These are phyloP conservation scores for Onychomys arenicola DNA, from an alignment of 2,797 vertebrate genomes.

Conservation along the genomic window DNA sequence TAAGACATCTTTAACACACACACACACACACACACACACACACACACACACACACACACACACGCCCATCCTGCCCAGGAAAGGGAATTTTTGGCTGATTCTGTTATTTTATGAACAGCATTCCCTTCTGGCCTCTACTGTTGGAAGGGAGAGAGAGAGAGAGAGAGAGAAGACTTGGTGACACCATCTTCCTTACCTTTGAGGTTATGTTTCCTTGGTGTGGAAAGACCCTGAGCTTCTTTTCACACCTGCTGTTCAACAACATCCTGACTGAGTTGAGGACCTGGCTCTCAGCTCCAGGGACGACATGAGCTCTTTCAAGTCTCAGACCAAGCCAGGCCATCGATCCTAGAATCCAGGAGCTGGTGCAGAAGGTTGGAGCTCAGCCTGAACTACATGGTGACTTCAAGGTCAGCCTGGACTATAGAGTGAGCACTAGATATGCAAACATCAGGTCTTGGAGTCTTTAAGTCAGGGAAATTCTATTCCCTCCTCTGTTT, in stretches of 20 bases:
- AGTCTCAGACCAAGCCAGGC: background rate
- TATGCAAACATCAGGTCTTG: background rate
- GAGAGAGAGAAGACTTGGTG: too few relatives aligned
- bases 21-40: background rate
- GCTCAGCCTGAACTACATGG: background rate
- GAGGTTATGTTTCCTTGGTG: constrained; percentile 8
- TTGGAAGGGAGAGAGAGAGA: background rate
- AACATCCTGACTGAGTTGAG: background rate
- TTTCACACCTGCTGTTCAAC: constrained; percentile 3
- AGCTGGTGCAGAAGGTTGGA: background rate
- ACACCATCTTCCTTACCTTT: background rate
- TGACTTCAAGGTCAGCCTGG: background rate
- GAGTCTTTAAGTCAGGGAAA: background rate
- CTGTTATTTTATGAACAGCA: background rate
- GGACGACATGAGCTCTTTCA: background rate
- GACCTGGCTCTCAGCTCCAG: background rate
- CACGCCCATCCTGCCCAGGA: background rate
- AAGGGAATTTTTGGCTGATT: background rate
- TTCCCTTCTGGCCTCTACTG: background rate
- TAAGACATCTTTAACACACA: background rate
- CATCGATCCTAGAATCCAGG: background rate
- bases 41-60: too few relatives aligned
- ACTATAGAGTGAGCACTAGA: background rate
- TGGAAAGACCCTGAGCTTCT: background rate
- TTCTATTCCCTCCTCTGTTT: background rate